Percentiles rank a stretch among this genome's conserved stretches.
These are phyloP conservation scores for Rhynchopsitta pachyrhyncha DNA, from an alignment of 2,113 vertebrate genomes.

Conservation along the genomic window DNA sequence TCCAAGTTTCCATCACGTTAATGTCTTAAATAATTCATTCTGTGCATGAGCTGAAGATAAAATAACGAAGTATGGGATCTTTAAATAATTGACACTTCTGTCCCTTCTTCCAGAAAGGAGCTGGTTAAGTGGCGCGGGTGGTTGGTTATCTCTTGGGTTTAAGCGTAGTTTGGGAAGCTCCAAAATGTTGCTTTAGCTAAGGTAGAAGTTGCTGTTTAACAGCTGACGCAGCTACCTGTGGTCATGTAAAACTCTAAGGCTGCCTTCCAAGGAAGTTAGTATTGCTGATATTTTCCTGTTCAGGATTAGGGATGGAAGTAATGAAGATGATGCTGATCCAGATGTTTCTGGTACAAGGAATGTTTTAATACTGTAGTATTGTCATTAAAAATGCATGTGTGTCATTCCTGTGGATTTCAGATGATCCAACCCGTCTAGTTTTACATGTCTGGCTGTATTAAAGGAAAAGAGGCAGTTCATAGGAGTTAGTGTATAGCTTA, in stretches of 20 bases:
- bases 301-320: not conserved
- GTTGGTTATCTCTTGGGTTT: not conserved
- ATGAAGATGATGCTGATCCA: not conserved
- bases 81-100: conserved; percentile 57
- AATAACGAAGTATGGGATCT: conserved; percentile 34
- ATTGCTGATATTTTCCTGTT: not conserved
- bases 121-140: not conserved
- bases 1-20: conserved; percentile 57
- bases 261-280: not conserved
- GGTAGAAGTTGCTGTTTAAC: not conserved
- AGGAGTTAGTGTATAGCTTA: not conserved
- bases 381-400: not conserved
- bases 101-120: not conserved
- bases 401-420: not conserved
- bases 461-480: not conserved
- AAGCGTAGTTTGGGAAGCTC: not conserved
- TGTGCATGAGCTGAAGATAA: conserved; percentile 54
- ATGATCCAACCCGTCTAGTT: not conserved
- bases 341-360: not conserved
- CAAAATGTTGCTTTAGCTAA: not conserved
- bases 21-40: conserved; percentile 59
- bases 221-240: not conserved
- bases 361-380: not conserved
- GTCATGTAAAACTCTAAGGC: not conserved
- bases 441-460: not conserved